These are phyloP conservation scores for Cathartes aura DNA, from an alignment of 2,113 vertebrate species.

Conservation along the genomic window DNA sequence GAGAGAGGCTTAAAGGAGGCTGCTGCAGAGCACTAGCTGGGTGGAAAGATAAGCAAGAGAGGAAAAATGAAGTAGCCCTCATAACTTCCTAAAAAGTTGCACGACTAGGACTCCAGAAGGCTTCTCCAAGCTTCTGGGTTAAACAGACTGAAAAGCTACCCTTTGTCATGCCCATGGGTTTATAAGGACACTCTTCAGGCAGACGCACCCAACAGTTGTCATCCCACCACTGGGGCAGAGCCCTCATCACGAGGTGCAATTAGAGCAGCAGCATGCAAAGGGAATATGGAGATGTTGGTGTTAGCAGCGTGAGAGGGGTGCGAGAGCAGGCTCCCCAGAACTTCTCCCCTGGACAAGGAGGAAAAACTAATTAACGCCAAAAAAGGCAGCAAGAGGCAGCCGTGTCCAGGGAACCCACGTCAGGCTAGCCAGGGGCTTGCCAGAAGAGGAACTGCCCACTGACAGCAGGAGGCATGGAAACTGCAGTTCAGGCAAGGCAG, in stretches of 20 bases:
- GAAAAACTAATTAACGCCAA: background rate
- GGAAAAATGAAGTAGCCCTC: background rate
- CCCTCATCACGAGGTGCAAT: background rate
- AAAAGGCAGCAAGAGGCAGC: background rate
- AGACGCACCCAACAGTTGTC: background rate
- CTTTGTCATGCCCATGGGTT: rapidly evolving
- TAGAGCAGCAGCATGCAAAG: background rate
- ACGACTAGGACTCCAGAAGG: background rate
- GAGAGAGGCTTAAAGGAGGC: background rate
- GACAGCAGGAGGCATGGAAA: background rate
- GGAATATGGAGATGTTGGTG: background rate
- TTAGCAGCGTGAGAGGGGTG: rapidly evolving
- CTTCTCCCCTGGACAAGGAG: background rate
- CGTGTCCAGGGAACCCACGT: background rate
- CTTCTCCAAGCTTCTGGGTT: background rate
- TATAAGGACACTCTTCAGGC: background rate
- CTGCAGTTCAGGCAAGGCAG: background rate
- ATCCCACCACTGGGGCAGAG: background rate
- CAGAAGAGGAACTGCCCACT: background rate
- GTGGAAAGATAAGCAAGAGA: background rate
- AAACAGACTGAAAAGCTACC: background rate
- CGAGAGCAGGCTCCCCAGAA: background rate
- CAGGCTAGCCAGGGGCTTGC: background rate
- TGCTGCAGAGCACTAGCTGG: background rate
- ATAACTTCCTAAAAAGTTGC: background rate